phyloP scores from a whole-genome alignment of 2,797 vertebrate species.

The Erpetoichthys calabaricus region DNA sequence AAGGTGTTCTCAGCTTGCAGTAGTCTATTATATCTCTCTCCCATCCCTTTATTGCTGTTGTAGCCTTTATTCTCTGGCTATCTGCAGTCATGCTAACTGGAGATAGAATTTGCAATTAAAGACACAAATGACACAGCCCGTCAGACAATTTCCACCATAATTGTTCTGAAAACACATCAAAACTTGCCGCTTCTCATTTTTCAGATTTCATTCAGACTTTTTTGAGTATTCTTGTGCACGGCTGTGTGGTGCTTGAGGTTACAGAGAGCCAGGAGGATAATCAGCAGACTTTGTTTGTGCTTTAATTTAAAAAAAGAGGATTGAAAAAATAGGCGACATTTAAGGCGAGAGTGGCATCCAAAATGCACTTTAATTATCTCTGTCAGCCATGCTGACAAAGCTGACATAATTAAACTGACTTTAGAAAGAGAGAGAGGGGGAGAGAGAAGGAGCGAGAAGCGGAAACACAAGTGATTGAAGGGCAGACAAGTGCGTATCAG shows the following conservation, averaged over 20 bases:
- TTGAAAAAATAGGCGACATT: conserved; percentile 42
- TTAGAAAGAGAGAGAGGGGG: conserved; percentile 42
- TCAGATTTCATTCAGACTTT: background rate
- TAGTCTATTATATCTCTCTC: too few relatives aligned
- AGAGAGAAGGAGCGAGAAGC: conserved; percentile 9
- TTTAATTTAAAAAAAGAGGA: conserved; percentile 33
- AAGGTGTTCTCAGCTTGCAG: too few relatives aligned
- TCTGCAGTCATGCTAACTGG: too few relatives aligned
- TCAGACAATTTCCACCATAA: background rate
- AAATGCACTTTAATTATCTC: conserved; percentile 73
- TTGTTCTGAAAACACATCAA: background rate
- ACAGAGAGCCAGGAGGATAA: background rate
- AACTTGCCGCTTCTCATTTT: background rate
- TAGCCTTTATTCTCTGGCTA: too few relatives aligned
- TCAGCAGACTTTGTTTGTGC: background rate
- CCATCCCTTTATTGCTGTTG: too few relatives aligned
- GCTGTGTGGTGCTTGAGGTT: background rate
- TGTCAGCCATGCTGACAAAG: conserved; percentile 61
- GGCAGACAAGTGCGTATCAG: conserved; percentile 57
- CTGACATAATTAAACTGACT: conserved; percentile 75
- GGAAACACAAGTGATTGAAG: conserved; percentile 50
- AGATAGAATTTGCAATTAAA: too few relatives aligned
- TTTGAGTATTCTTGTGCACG: too few relatives aligned
- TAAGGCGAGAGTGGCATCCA: conserved; percentile 63
- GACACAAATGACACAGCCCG: too few relatives aligned